phyloP scores from a whole-genome alignment of 2,113 vertebrate genomes.

The Rhadina sibilatrix region DNA sequence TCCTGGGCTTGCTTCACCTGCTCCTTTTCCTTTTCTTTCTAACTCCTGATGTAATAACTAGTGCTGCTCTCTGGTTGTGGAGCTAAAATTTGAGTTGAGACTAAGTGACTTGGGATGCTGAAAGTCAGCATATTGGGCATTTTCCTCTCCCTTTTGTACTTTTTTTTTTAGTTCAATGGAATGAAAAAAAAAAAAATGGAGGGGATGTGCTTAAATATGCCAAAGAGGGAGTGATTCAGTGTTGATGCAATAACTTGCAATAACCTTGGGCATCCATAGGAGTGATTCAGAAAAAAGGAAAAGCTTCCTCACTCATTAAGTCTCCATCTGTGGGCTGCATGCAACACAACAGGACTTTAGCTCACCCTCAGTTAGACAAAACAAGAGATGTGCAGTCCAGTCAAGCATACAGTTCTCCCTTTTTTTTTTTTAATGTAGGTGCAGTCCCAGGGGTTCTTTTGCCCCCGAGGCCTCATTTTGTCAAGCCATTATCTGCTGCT shows the following conservation, averaged over 20 bases:
- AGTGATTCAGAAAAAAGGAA: background rate
- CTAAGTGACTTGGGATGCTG: constrained; percentile 29
- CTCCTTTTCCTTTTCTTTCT: background rate
- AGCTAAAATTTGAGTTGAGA: constrained; percentile 43
- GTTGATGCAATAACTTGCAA: background rate
- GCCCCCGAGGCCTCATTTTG: background rate
- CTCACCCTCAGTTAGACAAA: background rate
- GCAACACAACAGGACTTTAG: background rate
- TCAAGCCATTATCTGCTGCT: background rate
- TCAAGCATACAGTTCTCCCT: background rate
- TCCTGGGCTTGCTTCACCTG: background rate
- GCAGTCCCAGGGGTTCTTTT: background rate
- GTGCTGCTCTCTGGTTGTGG: background rate
- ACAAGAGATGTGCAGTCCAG: background rate
- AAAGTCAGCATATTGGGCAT: background rate
- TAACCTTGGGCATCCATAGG: background rate
- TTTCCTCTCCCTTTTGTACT: background rate
- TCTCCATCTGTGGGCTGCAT: background rate
- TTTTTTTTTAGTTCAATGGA: background rate
- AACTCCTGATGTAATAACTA: background rate
- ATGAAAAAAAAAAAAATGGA: background rate
- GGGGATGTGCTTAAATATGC: background rate
- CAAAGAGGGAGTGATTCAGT: background rate
- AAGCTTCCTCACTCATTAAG: background rate
- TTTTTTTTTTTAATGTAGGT: background rate